Evolutionary conservation across 2,113 vertebrate genomes (phyloP), one percentile per base, ranked within the genome.

Genomic region (Lichenostomus cassidix): DNA sequence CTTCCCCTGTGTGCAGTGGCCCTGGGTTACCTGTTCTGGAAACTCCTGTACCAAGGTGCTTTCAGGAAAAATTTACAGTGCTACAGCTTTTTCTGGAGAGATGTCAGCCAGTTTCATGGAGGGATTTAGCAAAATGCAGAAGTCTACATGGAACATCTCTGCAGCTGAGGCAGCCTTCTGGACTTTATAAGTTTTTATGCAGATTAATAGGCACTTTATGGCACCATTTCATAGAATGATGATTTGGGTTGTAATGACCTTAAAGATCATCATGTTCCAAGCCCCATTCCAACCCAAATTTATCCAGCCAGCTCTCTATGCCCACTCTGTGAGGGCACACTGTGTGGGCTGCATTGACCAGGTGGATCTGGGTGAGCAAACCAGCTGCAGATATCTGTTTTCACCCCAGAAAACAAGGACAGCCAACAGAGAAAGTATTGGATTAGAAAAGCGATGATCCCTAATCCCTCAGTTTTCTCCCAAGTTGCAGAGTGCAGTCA

Each of bases 251-350:
- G 24, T 17, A n/a, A 82, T 39, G 5, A 33, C 21, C 41, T 63
- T 56, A 42, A 62, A 63, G 7, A 20, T 28, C 18, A 56, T 6
- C 35, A 2, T 6, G 10, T 37, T 63, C 55, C 69, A 59, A 17
- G 2, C 3, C 10, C 15, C 22, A 65, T 81, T 59, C 18, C 35
- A 35, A 5, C 35, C 49, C 35, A 12, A 28, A 21, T 50, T 83
- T 53, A 55, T 33, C 63, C 73, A 76, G 10, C 15, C 63, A 58
- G 22, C 22, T 77, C 31, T 53, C 42, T 16, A 1, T 2, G 0
- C 6, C 23, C 2, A 1, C 8, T 49, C 28, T 10, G 6, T 17
- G 49, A 78, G 17, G 8, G 16, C 25, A 41, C 2, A 1, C 0
- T 55, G 16, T 1, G 1, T 6, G 12, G 27, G 7, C 70, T 71